Evolutionary conservation across 1,140 invertebrate genomes (phyloP).

Genomic region (Bradysia coprophila): DNA sequence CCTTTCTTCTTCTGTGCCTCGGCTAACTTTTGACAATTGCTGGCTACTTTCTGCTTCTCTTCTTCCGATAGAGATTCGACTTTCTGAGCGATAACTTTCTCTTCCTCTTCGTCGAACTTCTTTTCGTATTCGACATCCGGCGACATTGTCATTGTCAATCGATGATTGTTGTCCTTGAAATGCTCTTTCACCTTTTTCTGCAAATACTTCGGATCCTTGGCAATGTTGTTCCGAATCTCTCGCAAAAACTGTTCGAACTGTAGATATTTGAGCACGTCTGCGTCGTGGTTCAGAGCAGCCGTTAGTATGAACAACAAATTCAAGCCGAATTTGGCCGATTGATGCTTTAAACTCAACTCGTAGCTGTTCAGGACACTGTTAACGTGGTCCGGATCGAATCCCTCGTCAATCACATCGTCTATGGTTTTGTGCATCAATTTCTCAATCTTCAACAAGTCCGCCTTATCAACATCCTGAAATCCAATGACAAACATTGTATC

Average conservation of each 20-base stretch:
- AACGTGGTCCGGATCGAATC: constrained; percentile 66
- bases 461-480: constrained; percentile 55
- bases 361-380: constrained; percentile 74
- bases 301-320: constrained; percentile 55
- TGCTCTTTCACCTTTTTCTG: constrained; percentile 62
- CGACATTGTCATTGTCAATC: constrained; percentile 65
- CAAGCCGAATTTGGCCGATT: constrained; percentile 74
- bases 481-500: constrained; percentile 75
- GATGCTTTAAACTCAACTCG: constrained; percentile 72
- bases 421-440: constrained; percentile 57
- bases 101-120: constrained; percentile 41
- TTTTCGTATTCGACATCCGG: constrained; percentile 61
- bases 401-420: constrained; percentile 41
- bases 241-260: constrained; percentile 53
- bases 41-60: constrained; percentile 44
- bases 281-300: constrained; percentile 77
- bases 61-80: constrained; percentile 32
- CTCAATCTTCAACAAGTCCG: constrained; percentile 54
- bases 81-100: constrained; percentile 45
- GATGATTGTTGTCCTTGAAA: constrained; percentile 66
- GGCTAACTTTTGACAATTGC: constrained; percentile 49
- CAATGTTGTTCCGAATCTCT: constrained; percentile 28
- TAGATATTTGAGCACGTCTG: constrained; percentile 48
- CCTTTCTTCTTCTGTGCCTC: constrained; percentile 50
- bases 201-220: constrained; percentile 42